Base-by-base conservation (phyloP, 2,888 invertebrate genomes). In the Malthinus flaveolus region DNA sequence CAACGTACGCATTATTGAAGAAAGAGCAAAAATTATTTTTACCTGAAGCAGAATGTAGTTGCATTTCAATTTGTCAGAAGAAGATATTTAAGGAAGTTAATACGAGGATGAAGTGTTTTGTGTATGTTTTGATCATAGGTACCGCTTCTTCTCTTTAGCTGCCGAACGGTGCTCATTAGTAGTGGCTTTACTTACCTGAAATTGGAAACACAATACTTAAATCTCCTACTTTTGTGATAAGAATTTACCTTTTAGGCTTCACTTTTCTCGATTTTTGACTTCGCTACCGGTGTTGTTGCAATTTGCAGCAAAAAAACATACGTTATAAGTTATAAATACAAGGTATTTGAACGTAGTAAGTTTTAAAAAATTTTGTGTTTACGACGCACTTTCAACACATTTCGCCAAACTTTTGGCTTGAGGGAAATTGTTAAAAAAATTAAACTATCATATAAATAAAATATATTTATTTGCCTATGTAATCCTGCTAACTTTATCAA, bases 141-240 rank as follows among this genome's bases (percentile, higher is more conserved):
- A 55, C 65, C 64, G 66, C 62, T 51, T 51, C 66, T 69, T 68
- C 68, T 23, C 23, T 68, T 69, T 69, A 65, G 51, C 57, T 63
- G 58, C 64, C 63, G 65, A 62, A 73, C 72, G 71, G 71, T 71
- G 63, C 68, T 72, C 72, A 74, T 74, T 74, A 73, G 72, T 68
- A 70, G 66, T 73, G 73, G 71, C 73, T 73, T 73, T 70, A 59
- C 54, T 48, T 72, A 72, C 72, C 73, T 73, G 72, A 67, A 66
- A 68, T 72, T 62, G 64, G 37, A 32, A 45, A 45, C 32, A 45
- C 45, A 45, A 42, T 42, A 42, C 39, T 15, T 42, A 42, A 23
- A 45, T 32, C 32, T 31, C 11, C 37, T 37, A 32, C 44, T 11
- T 33, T 42, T 44, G 12, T 42, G 31, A 32, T 32, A 42, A 42